Evolutionary conservation across 2,888 invertebrate genomes (phyloP), one percentile per base, ranked within the genome.

Genomic region (Eulithis prunata): DNA sequence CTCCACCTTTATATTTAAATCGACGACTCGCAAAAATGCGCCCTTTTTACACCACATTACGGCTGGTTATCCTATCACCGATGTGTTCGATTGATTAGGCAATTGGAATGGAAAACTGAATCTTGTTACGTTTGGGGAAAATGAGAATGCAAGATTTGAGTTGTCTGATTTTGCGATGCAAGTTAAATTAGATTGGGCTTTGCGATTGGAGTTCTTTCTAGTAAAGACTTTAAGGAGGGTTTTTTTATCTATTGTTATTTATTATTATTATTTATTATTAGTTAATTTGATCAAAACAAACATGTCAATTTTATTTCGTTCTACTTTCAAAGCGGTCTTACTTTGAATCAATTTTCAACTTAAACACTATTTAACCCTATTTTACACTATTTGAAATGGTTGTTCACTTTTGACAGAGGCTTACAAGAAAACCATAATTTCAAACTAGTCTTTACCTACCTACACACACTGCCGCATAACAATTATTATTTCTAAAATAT

Each of bases 91-190:
- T 61, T 68, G 64, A 68, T 68, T 61, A 68, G 57, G 64, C 55
- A 64, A 58, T 61, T 55, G 51, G 61, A 63, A 63, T 63, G 56
- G 60, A 60, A 62, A 66, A 63, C 53, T 60, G 59, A 68, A 64
- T 62, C 64, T 54, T 59, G 66, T 66, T 66, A 66, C 57, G 57
- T 57, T 63, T 47, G 54, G 47, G 46, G 59, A 67, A 67, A 64
- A 64, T 66, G 51, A 66, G 57, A 58, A 59, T 64, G 67, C 67
- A 67, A 60, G 63, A 56, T 64, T 61, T 54, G 46, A 57, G 49
- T 57, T 67, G 43, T 64, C 67, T 67, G 67, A 67, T 67, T 62
- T 58, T 60, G 53, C 46, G 53, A 57, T 67, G 67, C 67, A 67
- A 60, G 57, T 38, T 13, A 45, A 57, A 60, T 57, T 49, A 60